Evolutionary conservation across 1,140 invertebrate species (phyloP).

Genomic region (Drosophila fuyamai): DNA sequence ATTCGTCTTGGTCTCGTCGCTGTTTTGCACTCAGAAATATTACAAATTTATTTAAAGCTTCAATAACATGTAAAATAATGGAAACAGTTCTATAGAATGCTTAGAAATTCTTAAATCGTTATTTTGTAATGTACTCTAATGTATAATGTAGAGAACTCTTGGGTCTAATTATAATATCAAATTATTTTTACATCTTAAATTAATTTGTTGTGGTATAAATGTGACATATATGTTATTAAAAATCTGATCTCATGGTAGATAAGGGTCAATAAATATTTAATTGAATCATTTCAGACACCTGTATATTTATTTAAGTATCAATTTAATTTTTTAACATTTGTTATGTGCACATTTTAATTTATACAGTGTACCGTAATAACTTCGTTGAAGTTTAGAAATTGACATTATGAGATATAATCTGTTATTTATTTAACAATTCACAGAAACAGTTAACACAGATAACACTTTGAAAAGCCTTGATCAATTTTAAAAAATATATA

Average conservation of each 20-base stretch:
- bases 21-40: constrained; percentile 3
- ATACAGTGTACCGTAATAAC: no score
- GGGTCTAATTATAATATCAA: no score
- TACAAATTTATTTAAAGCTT: not conserved
- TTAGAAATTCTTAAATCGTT: no score
- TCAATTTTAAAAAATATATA: no score
- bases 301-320: not conserved
- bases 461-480: no score
- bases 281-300: not conserved
- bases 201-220: not conserved
- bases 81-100: not conserved
- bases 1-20: constrained; percentile 52
- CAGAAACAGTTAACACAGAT: no score
- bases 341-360: no score
- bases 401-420: no score
- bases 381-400: no score
- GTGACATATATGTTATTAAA: not conserved
- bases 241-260: not conserved
- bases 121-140: not conserved
- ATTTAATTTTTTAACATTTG: not conserved
- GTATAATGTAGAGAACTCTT: no score
- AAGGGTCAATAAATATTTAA: not conserved
- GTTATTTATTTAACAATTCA: no score
- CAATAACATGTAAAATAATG: not conserved
- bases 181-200: not conserved